These are phyloP conservation scores for Propithecus coquereli DNA, from an alignment of 2,113 vertebrate species.

Conservation along the genomic window DNA sequence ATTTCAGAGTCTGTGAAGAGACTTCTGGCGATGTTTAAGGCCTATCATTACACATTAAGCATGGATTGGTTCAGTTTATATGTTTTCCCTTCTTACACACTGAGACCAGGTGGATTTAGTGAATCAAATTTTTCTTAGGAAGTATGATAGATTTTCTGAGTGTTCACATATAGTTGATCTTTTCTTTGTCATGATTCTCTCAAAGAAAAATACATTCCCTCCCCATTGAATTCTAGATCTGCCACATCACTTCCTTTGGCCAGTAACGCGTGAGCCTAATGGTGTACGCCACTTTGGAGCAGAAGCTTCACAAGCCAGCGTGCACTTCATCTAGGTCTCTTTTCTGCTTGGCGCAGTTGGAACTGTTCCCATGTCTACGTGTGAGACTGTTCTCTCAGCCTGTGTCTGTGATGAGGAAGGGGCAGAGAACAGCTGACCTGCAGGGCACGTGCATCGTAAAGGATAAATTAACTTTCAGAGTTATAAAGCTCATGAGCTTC, in stretches of 20 bases:
- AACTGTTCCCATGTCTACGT: neutral
- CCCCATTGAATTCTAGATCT: neutral
- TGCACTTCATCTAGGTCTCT: fast-evolving
- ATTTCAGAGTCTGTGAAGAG: neutral
- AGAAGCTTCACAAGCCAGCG: neutral
- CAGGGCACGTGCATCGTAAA: fast-evolving
- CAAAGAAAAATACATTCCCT: neutral
- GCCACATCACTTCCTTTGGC: neutral
- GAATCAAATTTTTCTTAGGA: neutral
- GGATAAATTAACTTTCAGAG: neutral
- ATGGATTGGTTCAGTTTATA: neutral
- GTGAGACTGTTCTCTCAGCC: neutral
- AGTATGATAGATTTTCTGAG: neutral
- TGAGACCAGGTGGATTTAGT: neutral
- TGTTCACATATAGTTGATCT: neutral
- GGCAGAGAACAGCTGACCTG: neutral
- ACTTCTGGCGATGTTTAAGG: neutral
- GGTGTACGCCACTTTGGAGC: neutral
- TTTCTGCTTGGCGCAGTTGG: neutral
- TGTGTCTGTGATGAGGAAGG: neutral
- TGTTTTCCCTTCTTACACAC: neutral
- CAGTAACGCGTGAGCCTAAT: neutral
- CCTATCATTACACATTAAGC: neutral
- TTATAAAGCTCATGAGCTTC: neutral
- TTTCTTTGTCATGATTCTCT: neutral